Conservation (phyloP, 2,888 invertebrate genomes). For the Scaptomyza flava region DNA sequence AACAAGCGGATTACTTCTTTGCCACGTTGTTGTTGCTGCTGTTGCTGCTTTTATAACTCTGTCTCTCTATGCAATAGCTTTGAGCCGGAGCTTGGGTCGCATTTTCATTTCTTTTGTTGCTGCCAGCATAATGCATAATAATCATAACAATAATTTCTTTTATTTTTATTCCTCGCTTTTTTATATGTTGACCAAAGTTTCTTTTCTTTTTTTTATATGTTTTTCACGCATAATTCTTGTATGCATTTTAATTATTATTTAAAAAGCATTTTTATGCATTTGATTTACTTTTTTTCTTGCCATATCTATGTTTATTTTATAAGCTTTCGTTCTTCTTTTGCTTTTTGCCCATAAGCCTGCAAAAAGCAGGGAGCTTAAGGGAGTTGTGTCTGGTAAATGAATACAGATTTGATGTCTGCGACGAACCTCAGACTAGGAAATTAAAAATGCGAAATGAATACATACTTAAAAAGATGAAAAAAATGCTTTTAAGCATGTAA, state of each 20-base stretch:
- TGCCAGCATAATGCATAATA: constrained; percentile 62
- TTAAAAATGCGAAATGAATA: neutral
- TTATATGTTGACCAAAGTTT: constrained; percentile 34
- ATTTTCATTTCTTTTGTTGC: constrained; percentile 61
- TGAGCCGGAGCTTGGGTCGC: constrained; percentile 53
- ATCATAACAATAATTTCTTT: constrained; percentile 74
- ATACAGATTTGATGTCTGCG: neutral
- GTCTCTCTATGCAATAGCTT: constrained; percentile 59
- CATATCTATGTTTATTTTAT: constrained; percentile 12
- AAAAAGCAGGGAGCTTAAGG: neutral
- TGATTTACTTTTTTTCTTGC: constrained; percentile 24
- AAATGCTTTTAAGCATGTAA: neutral
- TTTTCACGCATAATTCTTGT: constrained; percentile 50
- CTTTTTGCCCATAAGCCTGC: neutral
- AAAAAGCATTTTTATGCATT: constrained; percentile 53
- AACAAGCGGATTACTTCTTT: constrained; percentile 74
- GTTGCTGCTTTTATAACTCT: constrained; percentile 47
- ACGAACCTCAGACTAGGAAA: neutral
- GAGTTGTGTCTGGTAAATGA: neutral
- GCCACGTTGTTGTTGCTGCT: constrained; percentile 40
- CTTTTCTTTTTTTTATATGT: constrained; percentile 23
- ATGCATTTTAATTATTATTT: constrained; percentile 69
- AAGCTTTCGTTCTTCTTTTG: neutral
- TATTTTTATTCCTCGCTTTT: constrained; percentile 59
- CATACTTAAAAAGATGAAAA: neutral